phyloP scores from a whole-genome alignment of 2,113 vertebrate species.

The Amblyopsis rosae region DNA sequence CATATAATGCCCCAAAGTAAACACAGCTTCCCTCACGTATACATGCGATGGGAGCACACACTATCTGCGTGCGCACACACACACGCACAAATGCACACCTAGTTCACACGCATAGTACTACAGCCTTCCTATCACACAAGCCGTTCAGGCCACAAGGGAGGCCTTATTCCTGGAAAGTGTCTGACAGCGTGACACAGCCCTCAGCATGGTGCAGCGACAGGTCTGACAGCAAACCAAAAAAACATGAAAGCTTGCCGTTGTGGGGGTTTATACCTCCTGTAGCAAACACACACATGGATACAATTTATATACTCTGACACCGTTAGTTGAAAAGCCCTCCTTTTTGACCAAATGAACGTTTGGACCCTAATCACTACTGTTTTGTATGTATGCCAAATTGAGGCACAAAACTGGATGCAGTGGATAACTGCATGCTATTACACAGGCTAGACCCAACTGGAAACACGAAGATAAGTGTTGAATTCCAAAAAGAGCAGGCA shows the following conservation, averaged over 20 bases:
- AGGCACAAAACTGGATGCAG: no score
- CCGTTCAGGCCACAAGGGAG: slow-evolving; percentile 23
- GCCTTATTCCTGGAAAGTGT: slow-evolving; percentile 45
- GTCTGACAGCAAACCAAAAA: slow-evolving; percentile 41
- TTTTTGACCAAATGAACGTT: not conserved
- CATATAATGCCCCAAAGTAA: not conserved
- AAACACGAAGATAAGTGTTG: no score
- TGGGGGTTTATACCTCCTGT: no score
- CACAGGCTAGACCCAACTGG: no score
- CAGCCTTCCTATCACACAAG: not conserved
- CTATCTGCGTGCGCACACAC: not conserved
- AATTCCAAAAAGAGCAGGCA: no score
- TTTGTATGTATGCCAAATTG: no score
- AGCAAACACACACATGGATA: slow-evolving; percentile 23
- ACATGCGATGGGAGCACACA: slow-evolving; percentile 5
- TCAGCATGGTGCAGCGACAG: slow-evolving; percentile 30
- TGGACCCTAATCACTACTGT: no score
- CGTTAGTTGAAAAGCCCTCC: no score
- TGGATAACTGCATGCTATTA: no score
- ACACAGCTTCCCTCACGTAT: slow-evolving; percentile 2
- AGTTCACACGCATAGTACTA: not conserved
- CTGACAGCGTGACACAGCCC: slow-evolving; percentile 47
- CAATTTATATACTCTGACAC: no score
- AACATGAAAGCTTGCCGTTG: not conserved
- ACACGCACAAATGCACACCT: not conserved